These are phyloP conservation scores for Epistrophe grossulariae DNA, from an alignment of 2,888 invertebrate genomes.

Conservation along the genomic window DNA sequence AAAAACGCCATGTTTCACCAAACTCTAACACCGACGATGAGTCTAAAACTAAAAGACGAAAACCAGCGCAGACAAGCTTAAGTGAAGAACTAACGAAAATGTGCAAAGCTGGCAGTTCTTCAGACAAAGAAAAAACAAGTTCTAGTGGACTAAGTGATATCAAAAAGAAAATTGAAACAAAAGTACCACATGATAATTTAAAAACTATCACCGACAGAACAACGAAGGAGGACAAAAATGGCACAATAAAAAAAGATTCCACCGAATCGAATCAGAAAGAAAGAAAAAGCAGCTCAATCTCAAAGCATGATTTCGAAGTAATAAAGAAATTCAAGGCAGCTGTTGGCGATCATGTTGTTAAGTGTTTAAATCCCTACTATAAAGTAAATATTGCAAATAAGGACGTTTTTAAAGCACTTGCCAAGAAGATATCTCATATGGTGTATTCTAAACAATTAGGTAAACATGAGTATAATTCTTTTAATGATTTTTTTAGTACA, in stretches of 20 bases:
- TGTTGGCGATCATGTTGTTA: conserved; percentile 77
- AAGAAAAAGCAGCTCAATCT: not conserved
- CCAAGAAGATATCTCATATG: conserved; percentile 81
- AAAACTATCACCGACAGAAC: not conserved
- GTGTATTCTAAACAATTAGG: conserved; percentile 65
- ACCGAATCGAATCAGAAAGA: not conserved
- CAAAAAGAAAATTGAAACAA: conserved; percentile 9
- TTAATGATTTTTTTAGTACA: not conserved
- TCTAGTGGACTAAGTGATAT: not conserved
- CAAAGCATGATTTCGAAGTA: conserved; percentile 39
- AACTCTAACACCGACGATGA: not conserved
- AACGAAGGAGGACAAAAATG: not conserved
- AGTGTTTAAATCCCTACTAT: conserved; percentile 81
- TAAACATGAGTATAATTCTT: not conserved
- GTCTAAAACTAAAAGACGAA: conserved; percentile 20
- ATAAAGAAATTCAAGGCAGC: conserved; percentile 58
- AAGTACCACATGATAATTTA: not conserved
- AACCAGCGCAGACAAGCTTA: not conserved
- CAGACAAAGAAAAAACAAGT: not conserved
- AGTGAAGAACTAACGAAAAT: conserved; percentile 40
- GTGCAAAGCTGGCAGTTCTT: not conserved
- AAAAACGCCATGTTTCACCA: conserved; percentile 34
- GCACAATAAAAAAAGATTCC: not conserved
- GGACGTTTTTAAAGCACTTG: conserved; percentile 81
- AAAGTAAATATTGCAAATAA: conserved; percentile 81